Evolutionary conservation across 2,888 invertebrate genomes (phyloP).

Genomic region (Amphipyra berbera): DNA sequence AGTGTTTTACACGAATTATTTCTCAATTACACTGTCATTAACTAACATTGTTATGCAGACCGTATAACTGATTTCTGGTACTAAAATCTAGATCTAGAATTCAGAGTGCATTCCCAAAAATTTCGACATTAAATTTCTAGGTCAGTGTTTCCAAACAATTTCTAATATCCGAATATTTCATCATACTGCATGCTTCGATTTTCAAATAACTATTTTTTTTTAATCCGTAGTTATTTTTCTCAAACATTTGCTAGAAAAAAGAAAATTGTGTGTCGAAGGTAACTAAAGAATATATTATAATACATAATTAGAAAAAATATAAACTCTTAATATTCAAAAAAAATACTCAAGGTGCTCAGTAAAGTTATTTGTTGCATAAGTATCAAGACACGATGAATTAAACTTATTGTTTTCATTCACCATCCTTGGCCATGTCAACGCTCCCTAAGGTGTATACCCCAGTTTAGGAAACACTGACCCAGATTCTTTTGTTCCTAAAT

Average conservation of each 20-base stretch:
- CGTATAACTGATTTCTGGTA: slow-evolving; percentile 25
- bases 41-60: slow-evolving; percentile 47
- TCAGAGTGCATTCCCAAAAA: slow-evolving; percentile 12
- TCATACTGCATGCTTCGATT: not conserved
- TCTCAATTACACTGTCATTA: slow-evolving; percentile 28
- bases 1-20: slow-evolving; percentile 40
- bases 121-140: slow-evolving; percentile 20
- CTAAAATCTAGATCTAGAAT: slow-evolving; percentile 28
- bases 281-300: too few species aligned
- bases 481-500: slow-evolving; percentile 73
- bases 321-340: too few species aligned
- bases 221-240: too few species aligned
- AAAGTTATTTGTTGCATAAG: not conserved
- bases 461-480: slow-evolving; percentile 49
- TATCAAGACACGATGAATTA: not conserved
- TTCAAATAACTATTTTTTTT: too few species aligned
- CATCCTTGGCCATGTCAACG: slow-evolving; percentile 1
- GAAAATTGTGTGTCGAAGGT: too few species aligned
- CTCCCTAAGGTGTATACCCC: slow-evolving; percentile 5
- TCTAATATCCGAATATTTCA: not conserved
- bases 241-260: too few species aligned
- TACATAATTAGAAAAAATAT: too few species aligned
- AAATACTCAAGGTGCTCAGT: too few species aligned
- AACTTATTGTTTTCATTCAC: not conserved
- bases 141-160: slow-evolving; percentile 11